phyloP scores from a whole-genome alignment of 1,140 invertebrate species.

The Oreohelix idahoensis region DNA sequence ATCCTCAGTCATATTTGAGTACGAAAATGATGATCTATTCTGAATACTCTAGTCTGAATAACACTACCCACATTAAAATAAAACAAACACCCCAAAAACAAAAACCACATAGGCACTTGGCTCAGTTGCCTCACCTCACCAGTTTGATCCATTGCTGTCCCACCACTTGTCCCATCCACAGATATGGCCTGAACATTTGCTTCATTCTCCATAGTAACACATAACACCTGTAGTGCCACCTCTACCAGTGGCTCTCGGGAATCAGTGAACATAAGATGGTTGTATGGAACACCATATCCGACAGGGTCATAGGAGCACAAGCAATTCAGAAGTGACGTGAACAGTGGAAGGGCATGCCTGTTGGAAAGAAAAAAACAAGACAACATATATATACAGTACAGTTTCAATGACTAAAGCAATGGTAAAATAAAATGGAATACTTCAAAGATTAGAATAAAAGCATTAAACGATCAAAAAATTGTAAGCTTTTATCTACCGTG shows the following conservation, averaged over 20 bases:
- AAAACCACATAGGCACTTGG: too few relatives aligned
- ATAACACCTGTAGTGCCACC: constrained; percentile 91
- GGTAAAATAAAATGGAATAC: too few relatives aligned
- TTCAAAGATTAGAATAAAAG: too few relatives aligned
- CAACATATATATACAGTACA: neutral
- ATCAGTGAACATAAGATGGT: constrained; percentile 96
- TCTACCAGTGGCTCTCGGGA: constrained; percentile 95
- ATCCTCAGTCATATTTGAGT: too few relatives aligned
- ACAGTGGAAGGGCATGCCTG: constrained; percentile 94
- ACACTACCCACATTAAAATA: too few relatives aligned
- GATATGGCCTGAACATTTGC: constrained; percentile 54
- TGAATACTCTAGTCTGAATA: too few relatives aligned
- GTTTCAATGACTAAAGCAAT: too few relatives aligned
- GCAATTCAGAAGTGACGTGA: constrained; percentile 97
- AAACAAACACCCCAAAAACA: too few relatives aligned
- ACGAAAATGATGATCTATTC: too few relatives aligned
- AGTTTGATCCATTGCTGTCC: constrained; percentile 67
- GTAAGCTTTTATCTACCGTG: too few relatives aligned
- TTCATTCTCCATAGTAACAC: constrained; percentile 94
- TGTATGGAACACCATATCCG: constrained; percentile 96
- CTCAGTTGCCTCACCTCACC: constrained; percentile 53
- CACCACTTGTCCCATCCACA: constrained; percentile 66
- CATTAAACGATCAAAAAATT: too few relatives aligned
- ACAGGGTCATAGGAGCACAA: constrained; percentile 98
- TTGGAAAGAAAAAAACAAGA: constrained; percentile 28